Base-by-base conservation (phyloP, 2,113 vertebrate genomes). In the Toxotes chatareus region DNA sequence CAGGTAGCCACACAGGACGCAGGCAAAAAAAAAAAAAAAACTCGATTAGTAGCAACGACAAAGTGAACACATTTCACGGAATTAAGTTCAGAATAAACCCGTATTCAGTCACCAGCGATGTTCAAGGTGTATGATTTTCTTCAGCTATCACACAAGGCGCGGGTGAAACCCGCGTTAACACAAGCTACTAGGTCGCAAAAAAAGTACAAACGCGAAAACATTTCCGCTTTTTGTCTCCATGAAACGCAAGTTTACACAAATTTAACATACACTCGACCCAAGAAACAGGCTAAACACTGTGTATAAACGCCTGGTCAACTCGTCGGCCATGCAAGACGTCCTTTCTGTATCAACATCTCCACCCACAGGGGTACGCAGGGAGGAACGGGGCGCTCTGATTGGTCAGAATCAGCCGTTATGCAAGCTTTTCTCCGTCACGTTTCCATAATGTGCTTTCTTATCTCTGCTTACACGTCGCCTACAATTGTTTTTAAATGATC, bases 361-460 rank as follows among this genome's bases (percentile, higher is more conserved):
- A 14, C 85, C 89, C 86, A 87, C 81, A 17, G 9, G 1, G 6
- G 21, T 0, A 76, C 57, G 69, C 36, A 17, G 46, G 7, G 1
- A 13, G 19, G 1, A 90, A 56, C 1, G 42, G 3, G 27, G 56
- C 40, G 23, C 77, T 49, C 63, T 66, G 85, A 91, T 92, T 94
- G 92, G 94, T 59, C 83, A 49, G 56, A 11, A n/a, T 17, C 7
- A 0, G 3, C 0, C 1, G 2, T 87, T 91, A 76, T 72, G 11
- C 62, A 94, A 93, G n/a, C 0, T 0, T 0, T 11, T 3, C 16
- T 4, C 49, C 2, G 78, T 94, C 94, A 95, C 94, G 94, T 95
- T 95, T 90, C 60, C 14, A 3, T 83, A 89, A 84, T 80, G 92
- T 92, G 94, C 84, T 90, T 71, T 16, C 13, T n/a, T 13, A 0